Evolutionary conservation across 2,888 invertebrate species (phyloP), one percentile per base, ranked within the genome.

Genomic region (Tetragonisca angustula): DNA sequence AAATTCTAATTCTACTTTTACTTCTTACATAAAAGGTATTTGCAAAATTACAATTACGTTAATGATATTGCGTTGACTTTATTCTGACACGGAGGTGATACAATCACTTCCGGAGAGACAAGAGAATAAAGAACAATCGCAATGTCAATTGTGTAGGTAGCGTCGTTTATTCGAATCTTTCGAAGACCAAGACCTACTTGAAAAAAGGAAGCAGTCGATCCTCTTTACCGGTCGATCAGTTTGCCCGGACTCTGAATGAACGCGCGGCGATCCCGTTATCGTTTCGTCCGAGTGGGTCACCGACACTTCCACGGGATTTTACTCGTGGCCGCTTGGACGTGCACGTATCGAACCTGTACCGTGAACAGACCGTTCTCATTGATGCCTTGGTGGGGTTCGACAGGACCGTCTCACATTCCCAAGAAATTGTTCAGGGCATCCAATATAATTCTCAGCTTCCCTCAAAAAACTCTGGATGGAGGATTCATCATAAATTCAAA

Each of bases 241-340:
- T 85, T 68, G 61, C 67, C 69, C 36, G 78, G 43, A 69, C 65
- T 87, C 73, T 85, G 77, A 89, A 87, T 87, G 88, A 81, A 89
- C 86, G 86, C 85, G 85, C 79, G 79, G 82, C 89, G 86, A 89
- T 94, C 91, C 94, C 94, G 94, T 94, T 94, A 94, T 91, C 92
- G 92, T 92, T 90, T 91, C 88, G 87, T 91, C 89, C 91, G 92
- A 94, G 94, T 94, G 94, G 94, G 94, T 94, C 94, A 94, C 92
- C 92, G 90, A 90, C 91, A 91, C 90, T 88, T 91, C 87, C 83
- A 81, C 84, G 79, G 78, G 87, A 86, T 89, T 88, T 88, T 87
- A 86, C 89, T 87, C 83, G 68, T 79, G 71, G 82, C 84, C 64
- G 65, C 79, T 71, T 62, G 80, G 61, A 80, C 62, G 76, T 76